A percentile compares a stretch with the other conserved stretches of the same genome.
phyloP scores from a whole-genome alignment of 2,888 invertebrate genomes.

The Acronicta alni region DNA sequence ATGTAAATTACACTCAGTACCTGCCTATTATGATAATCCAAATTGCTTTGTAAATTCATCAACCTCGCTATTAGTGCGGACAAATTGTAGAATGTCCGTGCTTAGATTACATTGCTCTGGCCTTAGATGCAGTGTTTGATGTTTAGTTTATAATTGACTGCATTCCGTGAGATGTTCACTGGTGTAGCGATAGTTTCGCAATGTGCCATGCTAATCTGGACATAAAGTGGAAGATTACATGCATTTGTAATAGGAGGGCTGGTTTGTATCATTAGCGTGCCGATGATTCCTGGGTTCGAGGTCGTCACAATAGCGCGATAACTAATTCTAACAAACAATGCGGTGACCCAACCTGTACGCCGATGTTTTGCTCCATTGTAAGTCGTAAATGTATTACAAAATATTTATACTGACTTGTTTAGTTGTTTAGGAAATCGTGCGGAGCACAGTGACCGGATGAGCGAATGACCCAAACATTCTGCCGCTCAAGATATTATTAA shows the following conservation, averaged over 20 bases:
- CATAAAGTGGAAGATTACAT: constrained; percentile 40
- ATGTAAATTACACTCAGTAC: constrained; percentile 28
- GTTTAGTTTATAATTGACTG: constrained; percentile 68
- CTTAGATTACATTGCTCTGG: constrained; percentile 42
- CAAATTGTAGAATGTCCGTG: constrained; percentile 51
- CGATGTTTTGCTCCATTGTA: constrained; percentile 71
- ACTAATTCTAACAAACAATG: constrained; percentile 66
- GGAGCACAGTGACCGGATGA: constrained; percentile 46
- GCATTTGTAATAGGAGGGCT: constrained; percentile 32
- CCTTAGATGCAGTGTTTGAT: constrained; percentile 52
- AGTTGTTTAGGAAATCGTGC: constrained; percentile 58
- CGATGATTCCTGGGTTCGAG: constrained; percentile 53
- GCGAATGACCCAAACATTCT: constrained; percentile 17
- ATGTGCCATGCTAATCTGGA: constrained; percentile 53
- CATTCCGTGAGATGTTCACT: constrained; percentile 65
- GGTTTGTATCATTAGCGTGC: constrained; percentile 44
- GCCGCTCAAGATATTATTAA: constrained; percentile 35
- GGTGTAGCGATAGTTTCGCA: constrained; percentile 58
- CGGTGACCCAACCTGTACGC: constrained; percentile 65
- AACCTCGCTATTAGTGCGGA: constrained; percentile 28
- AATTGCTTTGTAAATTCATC: constrained; percentile 48
- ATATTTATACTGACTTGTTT: constrained; percentile 70
- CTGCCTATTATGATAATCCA: constrained; percentile 40
- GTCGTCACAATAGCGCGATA: constrained; percentile 55
- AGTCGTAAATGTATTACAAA: constrained; percentile 69